phyloP scores from a whole-genome alignment of 1,140 invertebrate species.

The Pogonomyrmex barbatus region DNA sequence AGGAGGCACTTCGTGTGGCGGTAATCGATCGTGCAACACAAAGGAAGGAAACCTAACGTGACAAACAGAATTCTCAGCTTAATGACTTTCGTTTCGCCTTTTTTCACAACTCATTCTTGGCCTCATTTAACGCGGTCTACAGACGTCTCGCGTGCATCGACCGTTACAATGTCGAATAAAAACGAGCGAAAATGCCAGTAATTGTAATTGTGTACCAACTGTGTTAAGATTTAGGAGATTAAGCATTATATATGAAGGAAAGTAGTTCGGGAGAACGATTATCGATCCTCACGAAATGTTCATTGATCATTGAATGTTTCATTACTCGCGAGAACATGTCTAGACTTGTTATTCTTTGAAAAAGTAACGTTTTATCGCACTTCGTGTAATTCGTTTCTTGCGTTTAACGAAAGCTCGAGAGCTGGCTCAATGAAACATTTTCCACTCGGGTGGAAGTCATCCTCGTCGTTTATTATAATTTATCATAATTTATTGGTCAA shows the following conservation, averaged over 20 bases:
- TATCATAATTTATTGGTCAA: conserved; percentile 79
- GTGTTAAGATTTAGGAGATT: neutral
- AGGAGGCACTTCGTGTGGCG: neutral
- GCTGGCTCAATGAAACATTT: conserved; percentile 49
- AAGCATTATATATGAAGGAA: neutral
- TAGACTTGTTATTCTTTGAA: neutral
- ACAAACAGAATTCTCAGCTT: conserved; percentile 21
- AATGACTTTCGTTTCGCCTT: neutral
- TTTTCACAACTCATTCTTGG: conserved; percentile 33
- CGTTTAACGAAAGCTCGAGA: conserved; percentile 9
- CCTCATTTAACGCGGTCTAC: neutral
- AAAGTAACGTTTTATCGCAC: neutral
- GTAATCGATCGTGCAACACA: conserved; percentile 47
- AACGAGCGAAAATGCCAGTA: neutral
- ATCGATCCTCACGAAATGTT: neutral
- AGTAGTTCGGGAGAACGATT: neutral
- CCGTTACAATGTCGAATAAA: neutral
- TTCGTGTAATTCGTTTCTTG: conserved; percentile 34
- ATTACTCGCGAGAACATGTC: neutral
- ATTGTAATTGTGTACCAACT: neutral
- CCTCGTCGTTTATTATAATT: conserved; percentile 62
- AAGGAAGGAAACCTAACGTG: neutral
- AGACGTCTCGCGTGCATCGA: neutral
- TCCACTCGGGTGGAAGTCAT: conserved; percentile 57
- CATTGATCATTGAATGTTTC: neutral